Conservation (phyloP, 1,140 invertebrate genomes). For the Zaprionus camerounensis region DNA sequence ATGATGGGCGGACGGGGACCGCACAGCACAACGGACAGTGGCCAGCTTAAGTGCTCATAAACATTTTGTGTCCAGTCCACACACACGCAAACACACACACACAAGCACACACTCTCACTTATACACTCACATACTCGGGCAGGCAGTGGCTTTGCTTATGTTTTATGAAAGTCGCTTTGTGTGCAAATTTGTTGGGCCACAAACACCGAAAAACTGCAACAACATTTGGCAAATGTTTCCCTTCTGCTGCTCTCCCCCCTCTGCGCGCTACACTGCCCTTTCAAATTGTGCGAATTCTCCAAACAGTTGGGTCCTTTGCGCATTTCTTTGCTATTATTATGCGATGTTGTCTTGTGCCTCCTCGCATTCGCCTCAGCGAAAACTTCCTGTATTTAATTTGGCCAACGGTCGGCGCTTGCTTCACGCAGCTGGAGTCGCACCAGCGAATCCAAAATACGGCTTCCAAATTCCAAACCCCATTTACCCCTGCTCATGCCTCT, state of each 20-base stretch:
- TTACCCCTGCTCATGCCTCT: constrained; percentile 11
- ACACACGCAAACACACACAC: constrained; percentile 2
- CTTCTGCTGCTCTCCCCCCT: background rate
- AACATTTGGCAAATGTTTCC: constrained; percentile 46
- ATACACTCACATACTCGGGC: background rate
- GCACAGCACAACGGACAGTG: constrained; percentile 37
- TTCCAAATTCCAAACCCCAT: constrained; percentile 8
- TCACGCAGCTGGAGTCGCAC: constrained; percentile 38
- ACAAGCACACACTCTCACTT: background rate
- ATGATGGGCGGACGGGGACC: constrained; percentile 65
- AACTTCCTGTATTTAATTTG: constrained; percentile 79
- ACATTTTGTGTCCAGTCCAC: constrained; percentile 59
- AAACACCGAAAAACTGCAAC: constrained; percentile 50
- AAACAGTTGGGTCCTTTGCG: constrained; percentile 41
- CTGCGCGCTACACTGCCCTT: background rate
- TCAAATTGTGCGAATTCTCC: constrained; percentile 59
- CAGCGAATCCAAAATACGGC: constrained; percentile 35
- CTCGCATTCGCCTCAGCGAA: constrained; percentile 46
- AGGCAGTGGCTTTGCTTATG: constrained; percentile 27
- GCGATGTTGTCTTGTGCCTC: constrained; percentile 50
- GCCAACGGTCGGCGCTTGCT: constrained; percentile 22
- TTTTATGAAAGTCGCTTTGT: constrained; percentile 60
- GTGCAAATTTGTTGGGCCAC: constrained; percentile 61
- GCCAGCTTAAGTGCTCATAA: constrained; percentile 73
- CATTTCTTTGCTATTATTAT: constrained; percentile 68